phyloP scores from a whole-genome alignment of 2,888 invertebrate genomes.

The Morpho helenor region DNA sequence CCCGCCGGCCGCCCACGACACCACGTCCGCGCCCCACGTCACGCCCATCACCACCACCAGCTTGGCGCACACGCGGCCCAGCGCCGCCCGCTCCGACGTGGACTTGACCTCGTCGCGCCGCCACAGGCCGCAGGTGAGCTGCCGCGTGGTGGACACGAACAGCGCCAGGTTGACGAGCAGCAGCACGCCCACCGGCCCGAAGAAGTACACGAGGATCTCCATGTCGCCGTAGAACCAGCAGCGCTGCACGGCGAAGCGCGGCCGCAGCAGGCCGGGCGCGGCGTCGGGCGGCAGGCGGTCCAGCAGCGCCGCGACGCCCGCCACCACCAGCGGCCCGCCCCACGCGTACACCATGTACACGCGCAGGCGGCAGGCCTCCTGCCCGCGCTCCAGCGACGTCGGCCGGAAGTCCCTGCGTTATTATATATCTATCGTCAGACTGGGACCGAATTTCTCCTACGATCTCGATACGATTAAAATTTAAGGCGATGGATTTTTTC shows the following conservation, averaged over 20 bases:
- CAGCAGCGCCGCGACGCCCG: conserved; percentile 85
- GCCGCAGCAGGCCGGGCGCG: conserved; percentile 82
- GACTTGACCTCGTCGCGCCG: conserved; percentile 93
- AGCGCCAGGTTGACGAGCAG: conserved; percentile 88
- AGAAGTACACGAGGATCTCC: conserved; percentile 91
- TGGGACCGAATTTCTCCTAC: too few species aligned
- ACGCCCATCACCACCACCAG: conserved; percentile 83
- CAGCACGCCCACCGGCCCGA: conserved; percentile 89
- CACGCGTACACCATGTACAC: conserved; percentile 91
- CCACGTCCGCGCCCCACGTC: conserved; percentile 85
- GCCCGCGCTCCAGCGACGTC: conserved; percentile 90
- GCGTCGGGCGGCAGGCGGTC: conserved; percentile 81
- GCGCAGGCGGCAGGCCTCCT: conserved; percentile 88
- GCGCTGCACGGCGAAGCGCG: conserved; percentile 86
- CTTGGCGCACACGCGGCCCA: conserved; percentile 91
- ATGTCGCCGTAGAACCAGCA: conserved; percentile 93
- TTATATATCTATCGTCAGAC: too few species aligned
- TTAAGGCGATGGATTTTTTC: too few species aligned
- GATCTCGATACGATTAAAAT: too few species aligned
- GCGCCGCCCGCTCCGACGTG: conserved; percentile 84
- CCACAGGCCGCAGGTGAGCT: conserved; percentile 93
- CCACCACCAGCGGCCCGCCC: conserved; percentile 89
- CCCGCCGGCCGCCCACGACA: conserved; percentile 91
- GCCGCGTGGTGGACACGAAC: conserved; percentile 89
- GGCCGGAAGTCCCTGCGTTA: conserved; percentile 87